Evolutionary conservation across 2,888 invertebrate species (phyloP).

Genomic region (Meiosimyza decipiens): DNA sequence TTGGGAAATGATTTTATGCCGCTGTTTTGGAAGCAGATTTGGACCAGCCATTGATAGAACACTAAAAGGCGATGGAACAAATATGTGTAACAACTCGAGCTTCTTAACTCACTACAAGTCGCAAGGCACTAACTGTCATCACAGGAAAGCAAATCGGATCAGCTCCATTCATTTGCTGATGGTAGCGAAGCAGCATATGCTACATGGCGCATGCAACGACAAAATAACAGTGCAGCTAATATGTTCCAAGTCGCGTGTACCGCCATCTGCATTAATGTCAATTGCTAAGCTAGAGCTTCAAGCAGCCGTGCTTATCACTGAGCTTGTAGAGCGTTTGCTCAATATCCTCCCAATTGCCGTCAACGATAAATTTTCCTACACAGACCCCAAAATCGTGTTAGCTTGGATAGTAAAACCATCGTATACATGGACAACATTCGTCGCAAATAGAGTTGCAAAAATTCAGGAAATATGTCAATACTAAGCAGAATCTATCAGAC

Average conservation of each 20-base stretch:
- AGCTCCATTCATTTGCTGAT: not conserved
- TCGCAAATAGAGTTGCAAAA: constrained; percentile 31
- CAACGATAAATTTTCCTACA: constrained; percentile 14
- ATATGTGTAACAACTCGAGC: not conserved
- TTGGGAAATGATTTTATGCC: constrained; percentile 32
- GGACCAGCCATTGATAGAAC: constrained; percentile 25
- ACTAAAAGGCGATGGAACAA: constrained; percentile 2
- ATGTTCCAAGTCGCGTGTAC: constrained; percentile 38
- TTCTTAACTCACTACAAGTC: constrained; percentile 1
- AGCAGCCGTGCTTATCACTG: constrained; percentile 30
- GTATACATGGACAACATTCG: constrained; percentile 30
- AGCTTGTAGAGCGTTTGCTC: constrained; percentile 28
- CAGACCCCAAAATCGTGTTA: constrained; percentile 33
- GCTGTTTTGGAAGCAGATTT: constrained; percentile 29
- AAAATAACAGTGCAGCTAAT: not conserved
- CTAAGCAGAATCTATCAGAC: constrained; percentile 36
- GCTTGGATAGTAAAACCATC: constrained; percentile 24
- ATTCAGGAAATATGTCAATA: constrained; percentile 32
- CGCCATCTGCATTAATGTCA: constrained; percentile 29
- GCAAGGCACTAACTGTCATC: not conserved
- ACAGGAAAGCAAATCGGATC: not conserved
- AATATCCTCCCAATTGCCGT: constrained; percentile 17
- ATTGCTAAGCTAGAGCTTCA: constrained; percentile 34
- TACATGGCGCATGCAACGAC: not conserved
- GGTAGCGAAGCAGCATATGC: not conserved